Evolutionary conservation across 1,140 invertebrate species (phyloP), one percentile per base, ranked within the genome.

Genomic region (Harpegnathos saltator): DNA sequence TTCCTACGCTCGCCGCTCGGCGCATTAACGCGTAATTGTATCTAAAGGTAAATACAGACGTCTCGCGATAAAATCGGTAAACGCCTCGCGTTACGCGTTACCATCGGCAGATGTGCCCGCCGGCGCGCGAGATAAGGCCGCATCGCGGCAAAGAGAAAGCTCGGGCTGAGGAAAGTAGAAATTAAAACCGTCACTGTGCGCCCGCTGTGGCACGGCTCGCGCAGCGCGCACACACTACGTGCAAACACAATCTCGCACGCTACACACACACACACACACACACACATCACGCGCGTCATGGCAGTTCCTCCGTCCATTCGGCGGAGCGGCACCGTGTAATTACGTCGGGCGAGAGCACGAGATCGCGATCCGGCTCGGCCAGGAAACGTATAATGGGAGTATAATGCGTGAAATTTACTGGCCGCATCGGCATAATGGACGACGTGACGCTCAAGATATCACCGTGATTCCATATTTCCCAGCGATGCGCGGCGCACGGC

Each of bases 331-430:
- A 73, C 74, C 87, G 87, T 89, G 87, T 89, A 89, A 89, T 89
- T 89, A 89, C 86, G 78, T 66, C 75, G 85, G 56, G 59, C 85
- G 85, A 87, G 71, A 85, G 85, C 62, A 87, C 85, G 86, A 72
- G 86, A 88, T 88, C 86, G 71, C 86, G 86, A 87, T 88, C 85
- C 75, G 82, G 66, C 83, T 85, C 74, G 73, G 78, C 72, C 87
- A 88, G 87, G 87, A 89, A 89, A 89, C 86, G 84, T 84, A 89
- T 89, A 89, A 89, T 89, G 86, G 87, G 80, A 80, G 86, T 89
- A 89, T 89, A 88, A 89, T 89, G 87, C 87, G 87, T 89, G 87
- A 89, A 89, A 89, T 89, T 88, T 89, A 89, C 87, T 85, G 86
- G 86, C 82, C 86, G 86, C 86, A 89, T 89, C 87, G 83, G 86